Evolutionary conservation across 2,888 invertebrate species (phyloP).

Genomic region (Sinohyriopsis cumingii): DNA sequence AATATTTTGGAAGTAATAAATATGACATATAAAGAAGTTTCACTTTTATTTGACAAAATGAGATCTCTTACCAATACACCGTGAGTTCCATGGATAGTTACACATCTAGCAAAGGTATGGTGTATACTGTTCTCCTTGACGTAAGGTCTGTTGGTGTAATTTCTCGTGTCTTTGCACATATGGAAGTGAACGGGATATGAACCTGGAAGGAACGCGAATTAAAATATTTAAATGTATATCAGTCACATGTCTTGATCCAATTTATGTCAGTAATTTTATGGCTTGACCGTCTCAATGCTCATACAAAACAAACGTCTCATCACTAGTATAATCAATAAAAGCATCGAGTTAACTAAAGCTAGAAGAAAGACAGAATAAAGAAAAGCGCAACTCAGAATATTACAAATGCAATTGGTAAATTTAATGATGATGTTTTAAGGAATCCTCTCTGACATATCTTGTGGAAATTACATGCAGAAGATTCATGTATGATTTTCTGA

Average conservation of each 20-base stretch:
- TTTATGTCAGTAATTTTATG: no score
- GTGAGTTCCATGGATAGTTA: constrained; percentile 57
- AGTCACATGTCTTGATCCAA: no score
- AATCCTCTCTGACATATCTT: neutral
- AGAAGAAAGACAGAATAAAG: no score
- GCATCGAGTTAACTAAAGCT: neutral
- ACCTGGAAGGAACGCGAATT: constrained; percentile 15
- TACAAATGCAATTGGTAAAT: neutral
- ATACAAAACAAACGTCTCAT: neutral
- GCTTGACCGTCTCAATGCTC: no score
- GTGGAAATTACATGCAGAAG: no score
- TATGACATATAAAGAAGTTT: no score
- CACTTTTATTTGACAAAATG: neutral
- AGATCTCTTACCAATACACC: constrained; percentile 37
- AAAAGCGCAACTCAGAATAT: no score
- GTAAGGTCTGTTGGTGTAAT: constrained; percentile 31
- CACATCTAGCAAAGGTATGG: constrained; percentile 55
- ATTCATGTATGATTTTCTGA: no score
- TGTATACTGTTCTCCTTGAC: constrained; percentile 52
- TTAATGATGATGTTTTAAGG: neutral
- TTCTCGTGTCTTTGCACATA: constrained; percentile 46
- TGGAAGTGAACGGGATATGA: constrained; percentile 63
- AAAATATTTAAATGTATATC: no score
- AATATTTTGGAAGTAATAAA: no score
- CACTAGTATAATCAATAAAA: neutral